Base-by-base conservation (phyloP, 2,113 vertebrate genomes). In the Coracopsis vasa region DNA sequence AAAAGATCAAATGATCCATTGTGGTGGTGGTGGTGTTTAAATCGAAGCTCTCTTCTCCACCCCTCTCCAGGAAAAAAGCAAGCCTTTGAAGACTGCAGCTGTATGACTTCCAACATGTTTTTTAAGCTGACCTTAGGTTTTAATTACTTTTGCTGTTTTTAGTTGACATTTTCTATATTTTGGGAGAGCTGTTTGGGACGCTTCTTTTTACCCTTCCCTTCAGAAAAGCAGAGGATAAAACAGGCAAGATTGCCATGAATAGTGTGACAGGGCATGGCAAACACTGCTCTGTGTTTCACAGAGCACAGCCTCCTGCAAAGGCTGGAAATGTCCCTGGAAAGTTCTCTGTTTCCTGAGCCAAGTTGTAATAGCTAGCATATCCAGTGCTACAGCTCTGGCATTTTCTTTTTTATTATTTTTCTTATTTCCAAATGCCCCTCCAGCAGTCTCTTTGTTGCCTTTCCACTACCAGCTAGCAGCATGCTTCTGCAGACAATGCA, bases 1-100 rank as follows among this genome's bases (percentile, higher is more conserved):
- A 65, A 96, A 97, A 97, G 95, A 98, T 96, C 93, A 96, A 97
- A 96, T 94, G 39, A 89, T 81, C 70, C 41, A 79, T 94, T 91
- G 91, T 92, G 88, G 75, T 51, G 25, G 67, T 78, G 66, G 62
- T 90, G 87, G 37, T 97, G 67, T 92, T 96, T 53, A 94, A 96
- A 96, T 92, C 72, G 88, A 81, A 67, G 86, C 85, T 64, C 66
- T 84, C 20, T 48, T 79, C 78, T 65, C 74, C 56, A 74, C 48
- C 69, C 80, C 44, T 73, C 33, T 89, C 51, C 75, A 83, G 79
- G 95, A 96, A 92, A 93, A 85, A 93, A 89, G 0, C 51, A 90
- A 70, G 64, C 88, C 92, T 97, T 94, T 95, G 94, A 92, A 95
- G 88, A 23, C 45, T 86, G 92, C 60, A 92, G 75, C 91, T 96